Percentiles rank a stretch among this genome's conserved stretches.
Evolutionary conservation across 2,113 vertebrate species (phyloP).

Genomic region (Oryzias curvinotus): DNA sequence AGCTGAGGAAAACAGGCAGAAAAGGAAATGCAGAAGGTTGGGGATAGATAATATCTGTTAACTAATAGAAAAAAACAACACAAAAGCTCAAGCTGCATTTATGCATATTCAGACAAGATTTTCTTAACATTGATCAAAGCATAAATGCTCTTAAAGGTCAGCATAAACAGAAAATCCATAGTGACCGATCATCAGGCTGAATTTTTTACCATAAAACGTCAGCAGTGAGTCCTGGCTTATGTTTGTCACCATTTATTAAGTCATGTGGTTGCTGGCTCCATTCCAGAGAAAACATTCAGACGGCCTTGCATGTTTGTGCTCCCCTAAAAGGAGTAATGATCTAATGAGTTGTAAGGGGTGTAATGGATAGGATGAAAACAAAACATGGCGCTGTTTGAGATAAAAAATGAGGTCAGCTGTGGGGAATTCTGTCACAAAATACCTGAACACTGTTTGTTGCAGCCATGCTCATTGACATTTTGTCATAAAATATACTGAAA

Average conservation of each 20-base stretch:
- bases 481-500: too few relatives aligned
- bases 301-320: conserved; percentile 38
- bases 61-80: conserved; percentile 34
- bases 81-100: conserved; percentile 30
- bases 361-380: conserved; percentile 49
- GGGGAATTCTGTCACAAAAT: background rate
- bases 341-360: conserved; percentile 35
- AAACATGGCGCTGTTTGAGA: conserved; percentile 18
- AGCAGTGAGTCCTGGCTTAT: conserved; percentile 36
- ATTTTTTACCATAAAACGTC: conserved; percentile 16
- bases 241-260: conserved; percentile 65
- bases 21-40: conserved; percentile 29
- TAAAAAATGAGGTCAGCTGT: conserved; percentile 20
- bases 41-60: too few relatives aligned
- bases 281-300: conserved; percentile 48
- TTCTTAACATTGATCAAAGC: background rate
- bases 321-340: conserved; percentile 39
- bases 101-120: background rate
- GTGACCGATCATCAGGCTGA: conserved; percentile 35
- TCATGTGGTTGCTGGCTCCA: conserved; percentile 44
- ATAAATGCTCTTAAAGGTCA: background rate
- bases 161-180: conserved; percentile 12
- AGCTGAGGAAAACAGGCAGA: conserved; percentile 48
- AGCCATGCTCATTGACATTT: too few relatives aligned
- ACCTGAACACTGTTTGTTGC: too few relatives aligned